Conservation (phyloP, 2,113 vertebrate genomes). For the Tichodroma muraria region DNA sequence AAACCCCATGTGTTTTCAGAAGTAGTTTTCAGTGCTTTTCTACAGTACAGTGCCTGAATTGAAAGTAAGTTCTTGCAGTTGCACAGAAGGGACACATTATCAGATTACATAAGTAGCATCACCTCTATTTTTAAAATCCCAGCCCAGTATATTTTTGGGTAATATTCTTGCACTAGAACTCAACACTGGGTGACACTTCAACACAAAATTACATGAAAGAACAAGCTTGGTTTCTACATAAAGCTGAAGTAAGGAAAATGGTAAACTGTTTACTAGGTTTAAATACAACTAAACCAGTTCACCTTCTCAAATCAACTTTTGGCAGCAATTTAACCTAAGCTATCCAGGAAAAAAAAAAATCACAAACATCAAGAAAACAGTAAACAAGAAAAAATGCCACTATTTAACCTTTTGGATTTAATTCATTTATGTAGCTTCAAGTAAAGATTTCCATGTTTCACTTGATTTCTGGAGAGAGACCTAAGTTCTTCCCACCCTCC, state of each 20-base stretch:
- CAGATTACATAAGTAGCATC: neutral
- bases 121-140: slow-evolving; percentile 2
- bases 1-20: neutral
- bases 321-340: neutral
- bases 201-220: neutral
- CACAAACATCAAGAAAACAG: neutral
- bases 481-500: neutral
- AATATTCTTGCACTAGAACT: neutral
- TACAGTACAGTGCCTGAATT: neutral
- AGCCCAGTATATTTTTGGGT: neutral
- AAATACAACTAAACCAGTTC: slow-evolving; percentile 18
- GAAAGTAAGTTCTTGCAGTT: neutral
- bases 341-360: neutral
- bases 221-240: neutral
- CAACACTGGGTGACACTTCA: neutral
- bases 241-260: neutral
- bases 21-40: neutral
- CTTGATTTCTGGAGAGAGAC: slow-evolving; percentile 37
- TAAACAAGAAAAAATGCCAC: slow-evolving; percentile 10
- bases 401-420: slow-evolving; percentile 3
- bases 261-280: slow-evolving; percentile 15
- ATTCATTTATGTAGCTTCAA: slow-evolving; percentile 1
- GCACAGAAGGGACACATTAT: neutral
- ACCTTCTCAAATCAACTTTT: slow-evolving; percentile 14
- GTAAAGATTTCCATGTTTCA: neutral